These are phyloP conservation scores for Physocephala rufipes DNA, from an alignment of 2,888 invertebrate species.

Conservation along the genomic window DNA sequence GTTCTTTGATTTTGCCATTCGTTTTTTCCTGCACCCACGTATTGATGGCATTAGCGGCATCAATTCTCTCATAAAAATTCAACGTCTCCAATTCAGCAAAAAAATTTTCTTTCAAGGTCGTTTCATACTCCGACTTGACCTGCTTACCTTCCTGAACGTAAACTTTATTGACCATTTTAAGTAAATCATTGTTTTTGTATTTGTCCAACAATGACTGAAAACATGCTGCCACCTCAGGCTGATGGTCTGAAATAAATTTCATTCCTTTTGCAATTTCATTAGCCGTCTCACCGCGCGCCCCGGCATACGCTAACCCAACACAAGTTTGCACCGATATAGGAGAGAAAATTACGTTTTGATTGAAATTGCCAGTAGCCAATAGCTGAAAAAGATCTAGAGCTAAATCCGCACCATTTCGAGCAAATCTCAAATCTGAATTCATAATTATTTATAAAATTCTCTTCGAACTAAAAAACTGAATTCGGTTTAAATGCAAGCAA, in stretches of 20 bases:
- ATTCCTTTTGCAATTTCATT: slow-evolving; percentile 71
- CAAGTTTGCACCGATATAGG: slow-evolving; percentile 80
- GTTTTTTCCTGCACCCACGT: slow-evolving; percentile 84
- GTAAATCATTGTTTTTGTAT: slow-evolving; percentile 50
- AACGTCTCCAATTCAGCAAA: slow-evolving; percentile 73
- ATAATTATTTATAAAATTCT: slow-evolving; percentile 45
- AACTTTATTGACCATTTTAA: slow-evolving; percentile 77
- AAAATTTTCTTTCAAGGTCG: slow-evolving; percentile 72
- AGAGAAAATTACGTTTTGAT: slow-evolving; percentile 76
- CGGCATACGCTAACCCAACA: slow-evolving; percentile 78
- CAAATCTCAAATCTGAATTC: slow-evolving; percentile 59
- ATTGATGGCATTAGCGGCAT: slow-evolving; percentile 75
- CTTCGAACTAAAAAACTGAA: background rate
- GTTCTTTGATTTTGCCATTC: slow-evolving; percentile 80
- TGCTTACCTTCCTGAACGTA: slow-evolving; percentile 72
- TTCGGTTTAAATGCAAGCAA: too few species aligned
- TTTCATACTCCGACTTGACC: slow-evolving; percentile 69
- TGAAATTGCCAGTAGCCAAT: slow-evolving; percentile 62
- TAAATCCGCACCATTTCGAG: slow-evolving; percentile 58
- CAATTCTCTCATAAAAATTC: slow-evolving; percentile 70
- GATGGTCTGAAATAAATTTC: slow-evolving; percentile 66
- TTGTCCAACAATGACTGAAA: slow-evolving; percentile 56
- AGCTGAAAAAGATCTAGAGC: slow-evolving; percentile 56
- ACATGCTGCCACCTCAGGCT: slow-evolving; percentile 52
- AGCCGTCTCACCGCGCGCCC: slow-evolving; percentile 73